Evolutionary conservation across 2,888 invertebrate genomes (phyloP).

Genomic region (Andrena trimmerana): DNA sequence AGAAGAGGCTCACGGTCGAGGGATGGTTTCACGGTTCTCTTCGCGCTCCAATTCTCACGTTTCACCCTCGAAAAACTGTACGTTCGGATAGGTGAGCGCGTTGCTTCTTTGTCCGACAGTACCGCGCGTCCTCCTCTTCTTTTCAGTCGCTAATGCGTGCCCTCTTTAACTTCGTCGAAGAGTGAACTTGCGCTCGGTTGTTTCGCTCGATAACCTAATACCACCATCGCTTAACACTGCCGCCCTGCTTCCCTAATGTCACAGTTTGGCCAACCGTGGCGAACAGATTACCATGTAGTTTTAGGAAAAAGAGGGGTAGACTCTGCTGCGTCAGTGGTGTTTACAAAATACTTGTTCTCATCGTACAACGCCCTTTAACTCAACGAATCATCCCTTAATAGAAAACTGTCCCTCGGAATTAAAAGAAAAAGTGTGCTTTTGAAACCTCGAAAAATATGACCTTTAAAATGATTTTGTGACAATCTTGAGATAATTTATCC

Average conservation of each 20-base stretch:
- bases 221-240: constrained; percentile 51
- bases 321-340: too few relatives aligned
- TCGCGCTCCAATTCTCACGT: constrained; percentile 59
- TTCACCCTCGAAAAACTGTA: constrained; percentile 18
- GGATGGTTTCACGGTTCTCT: constrained; percentile 22
- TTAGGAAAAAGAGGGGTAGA: too few relatives aligned
- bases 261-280: constrained; percentile 30
- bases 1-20: constrained; percentile 16
- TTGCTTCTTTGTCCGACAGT: constrained; percentile 38
- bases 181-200: constrained; percentile 23
- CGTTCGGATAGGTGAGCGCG: neutral
- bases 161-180: constrained; percentile 34
- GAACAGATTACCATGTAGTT: constrained; percentile 44
- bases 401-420: too few relatives aligned
- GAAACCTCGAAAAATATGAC: too few relatives aligned
- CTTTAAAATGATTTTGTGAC: too few relatives aligned
- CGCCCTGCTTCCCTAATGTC: constrained; percentile 41
- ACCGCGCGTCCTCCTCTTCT: constrained; percentile 15
- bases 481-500: too few relatives aligned
- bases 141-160: constrained; percentile 16
- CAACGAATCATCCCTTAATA: neutral
- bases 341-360: constrained; percentile 28
- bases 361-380: neutral
- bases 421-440: too few relatives aligned
- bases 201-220: constrained; percentile 64